Conservation (phyloP, 1,140 invertebrate species). For the Luehdorfia chinensis region DNA sequence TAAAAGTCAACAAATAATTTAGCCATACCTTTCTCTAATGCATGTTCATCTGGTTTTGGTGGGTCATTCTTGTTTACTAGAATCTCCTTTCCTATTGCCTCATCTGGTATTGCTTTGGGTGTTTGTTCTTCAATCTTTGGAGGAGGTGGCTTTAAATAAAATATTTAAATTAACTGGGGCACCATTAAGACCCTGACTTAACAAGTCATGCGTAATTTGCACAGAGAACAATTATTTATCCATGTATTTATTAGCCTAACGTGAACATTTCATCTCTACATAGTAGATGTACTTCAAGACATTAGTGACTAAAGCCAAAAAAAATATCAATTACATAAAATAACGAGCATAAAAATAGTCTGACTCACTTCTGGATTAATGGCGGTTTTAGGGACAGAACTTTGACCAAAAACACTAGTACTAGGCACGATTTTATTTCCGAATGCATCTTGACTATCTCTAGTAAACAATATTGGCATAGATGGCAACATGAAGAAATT, state of each 20-base stretch:
- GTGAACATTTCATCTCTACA: no score
- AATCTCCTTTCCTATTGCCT: conserved; percentile 28
- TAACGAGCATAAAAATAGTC: conserved; percentile 26
- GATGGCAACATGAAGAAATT: conserved; percentile 21
- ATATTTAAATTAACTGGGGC: no score
- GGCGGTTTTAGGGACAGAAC: conserved; percentile 40
- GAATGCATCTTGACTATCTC: conserved; percentile 65
- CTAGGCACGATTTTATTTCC: conserved; percentile 62
- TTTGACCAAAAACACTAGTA: conserved; percentile 53
- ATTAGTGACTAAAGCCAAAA: neutral
- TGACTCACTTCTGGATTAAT: conserved; percentile 53
- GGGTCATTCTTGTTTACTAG: conserved; percentile 42
- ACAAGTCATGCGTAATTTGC: no score
- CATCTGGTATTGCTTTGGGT: conserved; percentile 26
- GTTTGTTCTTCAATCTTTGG: conserved; percentile 24
- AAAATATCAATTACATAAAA: conserved; percentile 19
- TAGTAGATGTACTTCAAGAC: no score
- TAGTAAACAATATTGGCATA: conserved; percentile 73
- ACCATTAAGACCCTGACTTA: no score
- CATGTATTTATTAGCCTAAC: no score
- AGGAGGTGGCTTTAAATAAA: conserved; percentile 39
- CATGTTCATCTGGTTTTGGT: conserved; percentile 44
- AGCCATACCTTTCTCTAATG: conserved; percentile 51
- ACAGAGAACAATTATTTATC: no score
- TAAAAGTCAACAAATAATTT: no score